Percentiles rank a stretch among this genome's conserved stretches.
phyloP scores from a whole-genome alignment of 2,797 vertebrate species.

The Bufotes viridis region DNA sequence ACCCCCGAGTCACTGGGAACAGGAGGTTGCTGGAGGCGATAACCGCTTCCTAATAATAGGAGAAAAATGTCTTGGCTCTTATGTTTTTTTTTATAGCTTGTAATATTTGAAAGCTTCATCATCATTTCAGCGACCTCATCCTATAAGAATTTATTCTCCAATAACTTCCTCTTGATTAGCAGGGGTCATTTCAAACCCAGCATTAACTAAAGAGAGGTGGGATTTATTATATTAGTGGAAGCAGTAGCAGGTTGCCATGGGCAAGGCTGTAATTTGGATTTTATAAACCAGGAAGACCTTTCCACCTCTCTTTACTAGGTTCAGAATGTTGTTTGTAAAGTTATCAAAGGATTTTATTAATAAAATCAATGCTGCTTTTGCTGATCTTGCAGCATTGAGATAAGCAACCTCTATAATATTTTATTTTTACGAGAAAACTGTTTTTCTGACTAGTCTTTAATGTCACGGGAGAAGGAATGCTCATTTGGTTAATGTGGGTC shows the following conservation, averaged over 20 bases:
- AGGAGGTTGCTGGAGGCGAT: slow-evolving; percentile 46
- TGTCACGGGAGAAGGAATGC: not conserved
- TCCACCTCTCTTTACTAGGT: slow-evolving; percentile 49
- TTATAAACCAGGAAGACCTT: slow-evolving; percentile 42
- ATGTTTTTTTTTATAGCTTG: slow-evolving; percentile 43
- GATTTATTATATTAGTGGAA: slow-evolving; percentile 48
- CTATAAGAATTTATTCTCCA: slow-evolving; percentile 49
- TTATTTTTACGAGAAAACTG: not conserved
- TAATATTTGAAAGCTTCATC: slow-evolving; percentile 54
- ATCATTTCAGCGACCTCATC: slow-evolving; percentile 51
- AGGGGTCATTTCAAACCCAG: slow-evolving; percentile 36
- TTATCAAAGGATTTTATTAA: slow-evolving; percentile 42
- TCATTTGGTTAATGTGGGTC: not conserved
- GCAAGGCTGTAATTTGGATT: slow-evolving; percentile 47
- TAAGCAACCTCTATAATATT: slow-evolving; percentile 9
- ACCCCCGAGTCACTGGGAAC: slow-evolving; percentile 49
- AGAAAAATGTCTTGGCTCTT: slow-evolving; percentile 37
- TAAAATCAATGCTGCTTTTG: slow-evolving; percentile 22
- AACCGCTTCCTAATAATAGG: slow-evolving; percentile 42
- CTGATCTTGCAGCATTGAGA: slow-evolving; percentile 34
- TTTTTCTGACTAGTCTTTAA: slow-evolving; percentile 1
- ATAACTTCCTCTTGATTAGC: slow-evolving; percentile 42
- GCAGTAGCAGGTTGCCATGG: slow-evolving; percentile 52
- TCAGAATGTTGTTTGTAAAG: slow-evolving; percentile 41
- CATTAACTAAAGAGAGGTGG: slow-evolving; percentile 38